Conservation (phyloP, 64 coral and sea anemone species). For the Catalaphyllia jardinei region DNA sequence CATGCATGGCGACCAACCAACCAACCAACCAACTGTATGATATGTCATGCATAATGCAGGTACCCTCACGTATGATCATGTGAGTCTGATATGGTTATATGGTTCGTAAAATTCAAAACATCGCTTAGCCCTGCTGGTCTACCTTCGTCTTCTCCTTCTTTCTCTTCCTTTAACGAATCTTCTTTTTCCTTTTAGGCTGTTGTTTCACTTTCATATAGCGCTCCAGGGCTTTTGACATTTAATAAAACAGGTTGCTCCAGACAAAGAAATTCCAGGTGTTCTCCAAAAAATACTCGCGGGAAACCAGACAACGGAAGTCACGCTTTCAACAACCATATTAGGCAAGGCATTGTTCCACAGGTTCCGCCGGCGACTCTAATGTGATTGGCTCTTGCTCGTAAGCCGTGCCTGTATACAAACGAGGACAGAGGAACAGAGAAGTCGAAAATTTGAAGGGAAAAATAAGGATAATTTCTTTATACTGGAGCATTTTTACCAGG, state of each 20-base stretch:
- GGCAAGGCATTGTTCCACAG: not conserved
- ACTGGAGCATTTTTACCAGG: not conserved
- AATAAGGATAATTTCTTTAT: not conserved
- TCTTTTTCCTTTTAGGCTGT: too few species aligned
- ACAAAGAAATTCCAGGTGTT: not conserved
- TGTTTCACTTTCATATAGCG: not conserved
- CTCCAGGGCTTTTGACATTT: not conserved
- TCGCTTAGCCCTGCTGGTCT: too few species aligned
- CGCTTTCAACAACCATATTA: constrained; percentile 38
- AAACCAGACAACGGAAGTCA: constrained; percentile 27
- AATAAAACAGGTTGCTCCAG: not conserved
- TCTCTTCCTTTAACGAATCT: too few species aligned
- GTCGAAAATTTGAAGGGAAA: not conserved
- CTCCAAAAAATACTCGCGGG: not conserved
- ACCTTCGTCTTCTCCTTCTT: too few species aligned
- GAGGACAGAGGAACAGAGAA: not conserved
- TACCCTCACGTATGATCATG: too few species aligned
- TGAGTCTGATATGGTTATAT: too few species aligned
- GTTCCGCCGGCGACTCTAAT: constrained; percentile 19
- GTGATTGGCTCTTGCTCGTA: constrained; percentile 5
- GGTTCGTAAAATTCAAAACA: too few species aligned
- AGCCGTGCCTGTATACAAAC: constrained; percentile 42
- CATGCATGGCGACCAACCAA: too few species aligned
- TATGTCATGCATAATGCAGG: too few species aligned
- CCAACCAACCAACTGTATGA: too few species aligned